phyloP scores from a whole-genome alignment of 2,797 vertebrate species.

The Nasua narica region DNA sequence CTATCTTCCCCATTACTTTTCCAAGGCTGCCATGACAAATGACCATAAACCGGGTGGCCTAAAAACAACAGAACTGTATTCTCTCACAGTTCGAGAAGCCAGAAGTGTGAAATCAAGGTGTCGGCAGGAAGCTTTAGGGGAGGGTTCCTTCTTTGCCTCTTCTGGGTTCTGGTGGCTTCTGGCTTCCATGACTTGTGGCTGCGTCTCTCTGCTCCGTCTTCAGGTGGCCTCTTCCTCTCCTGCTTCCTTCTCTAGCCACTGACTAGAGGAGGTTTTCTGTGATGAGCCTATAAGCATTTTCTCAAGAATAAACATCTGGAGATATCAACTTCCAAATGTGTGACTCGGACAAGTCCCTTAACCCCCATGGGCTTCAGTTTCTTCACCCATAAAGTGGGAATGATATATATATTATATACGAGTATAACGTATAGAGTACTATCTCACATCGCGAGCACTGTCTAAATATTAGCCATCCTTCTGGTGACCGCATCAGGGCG shows the following conservation, averaged over 20 bases:
- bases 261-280: neutral
- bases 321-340: neutral
- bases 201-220: neutral
- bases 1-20: too few relatives aligned
- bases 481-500: neutral
- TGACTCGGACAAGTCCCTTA: neutral
- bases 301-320: neutral
- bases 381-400: neutral
- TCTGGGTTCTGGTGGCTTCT: neutral
- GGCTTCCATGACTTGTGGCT: neutral
- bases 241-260: neutral
- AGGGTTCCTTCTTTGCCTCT: neutral
- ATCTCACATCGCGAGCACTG: too few relatives aligned
- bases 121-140: neutral
- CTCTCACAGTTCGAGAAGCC: neutral
- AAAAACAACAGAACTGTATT: neutral
- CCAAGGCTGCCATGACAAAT: neutral
- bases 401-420: too few relatives aligned
- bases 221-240: neutral
- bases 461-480: neutral
- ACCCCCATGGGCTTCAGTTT: neutral
- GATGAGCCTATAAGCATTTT: neutral
- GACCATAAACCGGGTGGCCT: neutral
- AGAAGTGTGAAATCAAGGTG: neutral
- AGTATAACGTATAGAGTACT: fast-evolving